Percentiles rank a stretch among this genome's conserved stretches.
phyloP scores from a whole-genome alignment of 2,113 vertebrate species.

The Grammomys dolichurus region DNA sequence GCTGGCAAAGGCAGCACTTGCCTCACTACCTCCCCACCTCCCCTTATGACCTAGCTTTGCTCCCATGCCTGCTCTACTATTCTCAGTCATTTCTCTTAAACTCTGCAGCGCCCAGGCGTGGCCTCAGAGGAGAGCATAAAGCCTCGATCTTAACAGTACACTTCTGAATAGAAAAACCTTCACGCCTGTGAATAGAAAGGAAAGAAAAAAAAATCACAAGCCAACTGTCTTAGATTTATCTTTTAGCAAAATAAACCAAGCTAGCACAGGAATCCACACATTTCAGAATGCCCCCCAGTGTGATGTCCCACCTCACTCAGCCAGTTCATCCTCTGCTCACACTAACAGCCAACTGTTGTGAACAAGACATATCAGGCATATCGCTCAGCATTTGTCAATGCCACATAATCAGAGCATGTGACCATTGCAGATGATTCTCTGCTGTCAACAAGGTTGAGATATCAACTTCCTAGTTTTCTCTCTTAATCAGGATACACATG shows the following conservation, averaged over 20 bases:
- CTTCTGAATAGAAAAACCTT: slow-evolving; percentile 34
- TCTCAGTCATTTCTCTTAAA: neutral
- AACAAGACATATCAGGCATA: neutral
- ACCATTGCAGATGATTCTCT: slow-evolving; percentile 13
- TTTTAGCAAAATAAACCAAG: slow-evolving; percentile 33
- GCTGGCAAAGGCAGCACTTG: neutral
- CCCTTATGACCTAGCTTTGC: neutral
- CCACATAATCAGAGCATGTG: neutral
- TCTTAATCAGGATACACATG: slow-evolving; percentile 5
- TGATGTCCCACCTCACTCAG: neutral
- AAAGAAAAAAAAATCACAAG: neutral
- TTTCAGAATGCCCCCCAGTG: neutral
- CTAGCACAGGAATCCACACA: neutral
- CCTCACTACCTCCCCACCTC: neutral
- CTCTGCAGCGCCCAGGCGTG: neutral
- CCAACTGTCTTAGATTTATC: neutral
- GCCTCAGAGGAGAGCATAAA: neutral
- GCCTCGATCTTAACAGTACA: neutral
- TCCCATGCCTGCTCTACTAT: neutral
- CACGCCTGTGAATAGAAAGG: neutral
- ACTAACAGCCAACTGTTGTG: slow-evolving; percentile 3
- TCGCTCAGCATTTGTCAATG: neutral
- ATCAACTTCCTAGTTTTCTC: neutral
- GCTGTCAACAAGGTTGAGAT: slow-evolving; percentile 16
- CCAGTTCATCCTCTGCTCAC: neutral